Base-by-base conservation (phyloP, 2,797 vertebrate species). In the Cygnus olor region DNA sequence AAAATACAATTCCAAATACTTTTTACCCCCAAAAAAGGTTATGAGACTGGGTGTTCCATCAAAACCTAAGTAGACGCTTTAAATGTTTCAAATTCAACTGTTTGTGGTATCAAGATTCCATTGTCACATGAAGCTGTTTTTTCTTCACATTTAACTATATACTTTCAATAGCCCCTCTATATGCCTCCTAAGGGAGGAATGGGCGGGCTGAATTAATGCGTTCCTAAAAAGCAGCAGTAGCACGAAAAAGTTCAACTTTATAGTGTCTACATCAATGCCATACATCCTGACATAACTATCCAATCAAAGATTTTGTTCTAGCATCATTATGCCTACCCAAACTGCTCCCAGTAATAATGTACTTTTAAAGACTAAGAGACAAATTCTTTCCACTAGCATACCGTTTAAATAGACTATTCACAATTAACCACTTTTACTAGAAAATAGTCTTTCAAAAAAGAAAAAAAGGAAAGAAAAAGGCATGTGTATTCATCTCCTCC, bases 371-470 rank as follows among this genome's bases (percentile, higher is more conserved):
- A 36, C 58, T 65, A 77, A 60, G 54, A 87, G 25, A 76, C 20
- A n/a, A 80, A 49, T 91, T 66, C 61, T 65, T 95, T 85, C 27
- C n/a, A 17, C n/a, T 74, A 30, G 68, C 56, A 54, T 32, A 32
- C 40, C 34, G 32, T 68, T 92, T 91, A 84, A 83, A 64, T 47
- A 91, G 36, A 28, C 28, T 64, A 63, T n/a, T 84, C 76, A 54
- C 28, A 76, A 36, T 70, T 57, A 78, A n/a, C 60, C 47, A 28
- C 30, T 80, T 84, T 86, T 79, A 63, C n/a, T 60, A 68, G 53
- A 49, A 95, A 94, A 92, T 49, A 83, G 64, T 16, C 65, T 94
- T 95, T 93, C 32, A 32, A 87, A 44, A 91, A 18, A 49, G 90
- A 22, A 72, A 49, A 49, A 49, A 49, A 51, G 90, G 69, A 18